Conservation (phyloP, 2,888 invertebrate genomes). For the Erebia epiphron region DNA sequence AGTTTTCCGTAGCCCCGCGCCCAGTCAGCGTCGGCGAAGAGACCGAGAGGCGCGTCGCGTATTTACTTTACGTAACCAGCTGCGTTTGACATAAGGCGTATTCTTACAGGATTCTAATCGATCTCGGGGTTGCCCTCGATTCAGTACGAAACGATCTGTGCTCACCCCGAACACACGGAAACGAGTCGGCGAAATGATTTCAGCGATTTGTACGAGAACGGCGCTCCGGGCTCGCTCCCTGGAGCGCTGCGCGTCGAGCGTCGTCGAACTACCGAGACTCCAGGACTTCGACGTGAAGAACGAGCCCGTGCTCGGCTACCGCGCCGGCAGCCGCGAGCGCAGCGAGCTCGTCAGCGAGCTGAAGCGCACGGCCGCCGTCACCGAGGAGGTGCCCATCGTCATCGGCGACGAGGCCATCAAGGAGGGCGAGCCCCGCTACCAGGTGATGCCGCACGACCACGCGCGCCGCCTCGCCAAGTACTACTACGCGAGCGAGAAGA, state of each 20-base stretch:
- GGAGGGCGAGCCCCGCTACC: conserved; percentile 89
- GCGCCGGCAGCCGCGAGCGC: conserved; percentile 92
- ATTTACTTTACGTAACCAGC: conserved; percentile 59
- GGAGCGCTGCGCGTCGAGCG: conserved; percentile 77
- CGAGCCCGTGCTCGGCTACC: conserved; percentile 92
- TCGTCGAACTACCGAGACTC: conserved; percentile 85
- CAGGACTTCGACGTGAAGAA: conserved; percentile 88
- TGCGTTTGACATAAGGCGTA: background rate
- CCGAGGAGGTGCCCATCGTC: conserved; percentile 96
- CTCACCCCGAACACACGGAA: background rate
- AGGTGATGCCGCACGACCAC: conserved; percentile 96
- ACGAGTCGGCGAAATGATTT: conserved; percentile 40
- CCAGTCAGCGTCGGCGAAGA: conserved; percentile 27
- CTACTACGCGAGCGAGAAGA: conserved; percentile 93
- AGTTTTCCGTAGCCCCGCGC: conserved; percentile 42
- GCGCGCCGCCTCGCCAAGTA: conserved; percentile 93
- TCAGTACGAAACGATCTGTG: background rate
- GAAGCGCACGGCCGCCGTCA: conserved; percentile 83
- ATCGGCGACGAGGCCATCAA: conserved; percentile 95
- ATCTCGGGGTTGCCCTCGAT: conserved; percentile 7
- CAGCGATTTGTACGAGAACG: conserved; percentile 50
- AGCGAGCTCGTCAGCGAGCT: conserved; percentile 87
- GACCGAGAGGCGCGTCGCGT: conserved; percentile 41
- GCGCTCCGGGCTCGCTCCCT: conserved; percentile 86
- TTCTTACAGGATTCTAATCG: conserved; percentile 2